A percentile compares a stretch with the other conserved stretches of the same genome.
Conservation (phyloP, 2,797 vertebrate genomes). For the Odontamblyopus lacepedii region DNA sequence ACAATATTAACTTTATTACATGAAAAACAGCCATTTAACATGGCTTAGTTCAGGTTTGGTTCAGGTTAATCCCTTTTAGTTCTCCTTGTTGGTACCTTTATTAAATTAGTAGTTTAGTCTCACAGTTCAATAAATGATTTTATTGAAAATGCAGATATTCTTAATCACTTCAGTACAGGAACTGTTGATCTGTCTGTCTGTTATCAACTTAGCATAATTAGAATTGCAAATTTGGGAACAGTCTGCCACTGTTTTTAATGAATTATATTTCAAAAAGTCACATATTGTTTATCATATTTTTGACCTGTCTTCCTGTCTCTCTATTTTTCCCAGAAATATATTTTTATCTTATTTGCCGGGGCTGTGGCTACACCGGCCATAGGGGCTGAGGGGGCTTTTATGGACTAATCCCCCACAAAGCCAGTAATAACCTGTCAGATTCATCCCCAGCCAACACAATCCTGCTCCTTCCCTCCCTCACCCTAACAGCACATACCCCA, state of each 20-base stretch:
- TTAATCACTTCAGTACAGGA: too few species aligned
- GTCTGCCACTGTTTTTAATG: background rate
- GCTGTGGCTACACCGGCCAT: slow-evolving; percentile 68
- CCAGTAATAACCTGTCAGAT: slow-evolving; percentile 84
- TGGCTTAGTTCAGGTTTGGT: too few species aligned
- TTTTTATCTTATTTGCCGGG: slow-evolving; percentile 76
- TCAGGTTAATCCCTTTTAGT: too few species aligned
- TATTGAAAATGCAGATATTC: background rate
- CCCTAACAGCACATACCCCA: slow-evolving; percentile 33
- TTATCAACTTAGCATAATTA: background rate
- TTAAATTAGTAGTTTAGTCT: background rate
- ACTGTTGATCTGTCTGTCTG: background rate
- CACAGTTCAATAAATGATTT: background rate
- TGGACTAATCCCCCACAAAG: slow-evolving; percentile 83
- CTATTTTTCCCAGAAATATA: slow-evolving; percentile 75
- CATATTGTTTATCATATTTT: background rate
- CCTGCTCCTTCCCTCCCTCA: slow-evolving; percentile 40
- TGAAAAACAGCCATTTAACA: too few species aligned
- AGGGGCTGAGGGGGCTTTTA: slow-evolving; percentile 75
- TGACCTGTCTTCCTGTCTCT: slow-evolving; percentile 41
- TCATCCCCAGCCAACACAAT: slow-evolving; percentile 68
- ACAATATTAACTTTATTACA: too few species aligned
- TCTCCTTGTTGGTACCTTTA: too few species aligned
- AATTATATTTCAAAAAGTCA: background rate
- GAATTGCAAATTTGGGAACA: background rate